Base-by-base conservation (phyloP, 2,113 vertebrate species). In the Phyllostomus hastatus region DNA sequence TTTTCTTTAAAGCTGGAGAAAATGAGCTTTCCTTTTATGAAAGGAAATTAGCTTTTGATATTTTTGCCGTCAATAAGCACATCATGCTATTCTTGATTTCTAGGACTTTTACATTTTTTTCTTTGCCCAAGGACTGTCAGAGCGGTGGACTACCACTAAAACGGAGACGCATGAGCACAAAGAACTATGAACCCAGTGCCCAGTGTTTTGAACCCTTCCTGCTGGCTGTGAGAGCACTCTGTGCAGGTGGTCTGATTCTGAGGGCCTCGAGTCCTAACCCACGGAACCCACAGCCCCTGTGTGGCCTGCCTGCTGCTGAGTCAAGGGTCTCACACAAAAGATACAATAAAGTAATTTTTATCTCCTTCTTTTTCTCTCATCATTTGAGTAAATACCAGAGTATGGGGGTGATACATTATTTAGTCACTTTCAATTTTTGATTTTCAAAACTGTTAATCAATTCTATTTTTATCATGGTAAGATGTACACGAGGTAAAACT, bases 31-130 rank as follows among this genome's bases (percentile, higher is more conserved):
- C 11, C 8, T 78, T 93, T 92, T 70, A 92, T n/a, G 76, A 75
- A 91, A 79, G 57, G 72, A 95, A 95, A 89, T 33, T 43, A 59
- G n/a, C 20, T 95, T 86, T 96, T 33, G 10, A 26, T 78, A 76
- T 78, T 96, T 70, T 94, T 88, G 35, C 35, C 69, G n/a, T 73
- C 67, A 20, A 10, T 75, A 95, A 75, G 15, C 43, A 31, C 8
- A 67, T 76, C 85, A 16, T 78, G 31, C 15, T 94, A 2, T 80
- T 94, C 52, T 85, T 82, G 66, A 86, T 57, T 57, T 78, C 31
- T 52, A 86, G 12, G 10, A 38, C 20, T 82, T 72, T 91, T 38
- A 69, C 83, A 70, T 78, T 26, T 89, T 50, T 73, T 72, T 87
- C 43, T 22, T 31, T 95, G 80, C 33, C 54, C 59, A 41, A 84